These are phyloP conservation scores for Ferrisia virgata DNA, from an alignment of 2,888 invertebrate genomes.

Conservation along the genomic window DNA sequence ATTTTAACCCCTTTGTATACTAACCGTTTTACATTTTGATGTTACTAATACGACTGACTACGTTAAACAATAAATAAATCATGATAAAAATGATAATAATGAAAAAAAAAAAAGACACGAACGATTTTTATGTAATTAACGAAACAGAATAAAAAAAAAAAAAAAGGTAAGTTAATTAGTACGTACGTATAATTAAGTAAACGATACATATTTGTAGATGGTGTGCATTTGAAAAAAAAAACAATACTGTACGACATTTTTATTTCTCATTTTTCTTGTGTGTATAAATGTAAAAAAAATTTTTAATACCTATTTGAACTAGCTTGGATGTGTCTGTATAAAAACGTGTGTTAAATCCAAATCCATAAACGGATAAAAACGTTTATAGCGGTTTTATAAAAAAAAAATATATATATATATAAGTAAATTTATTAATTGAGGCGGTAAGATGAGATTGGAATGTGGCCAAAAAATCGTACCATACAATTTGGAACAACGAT, in stretches of 20 bases:
- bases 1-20: conserved; percentile 7
- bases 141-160: neutral
- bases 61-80: neutral
- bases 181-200: neutral
- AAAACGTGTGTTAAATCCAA: neutral
- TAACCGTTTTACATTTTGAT: neutral
- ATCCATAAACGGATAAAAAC: no score
- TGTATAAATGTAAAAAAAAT: conserved; percentile 16
- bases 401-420: no score
- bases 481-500: conserved; percentile 5
- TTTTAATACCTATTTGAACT: neutral
- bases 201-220: neutral
- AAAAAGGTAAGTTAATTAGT: conserved; percentile 18
- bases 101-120: neutral
- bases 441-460: neutral
- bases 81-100: no score
- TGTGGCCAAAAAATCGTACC: neutral
- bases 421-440: neutral
- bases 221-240: neutral
- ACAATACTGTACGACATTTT: no score
- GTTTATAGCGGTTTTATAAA: neutral
- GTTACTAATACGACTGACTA: conserved; percentile 1
- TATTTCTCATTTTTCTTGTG: neutral
- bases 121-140: neutral
- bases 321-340: conserved; percentile 18